Conservation (phyloP, 2,888 invertebrate species). For the Spodoptera littoralis region DNA sequence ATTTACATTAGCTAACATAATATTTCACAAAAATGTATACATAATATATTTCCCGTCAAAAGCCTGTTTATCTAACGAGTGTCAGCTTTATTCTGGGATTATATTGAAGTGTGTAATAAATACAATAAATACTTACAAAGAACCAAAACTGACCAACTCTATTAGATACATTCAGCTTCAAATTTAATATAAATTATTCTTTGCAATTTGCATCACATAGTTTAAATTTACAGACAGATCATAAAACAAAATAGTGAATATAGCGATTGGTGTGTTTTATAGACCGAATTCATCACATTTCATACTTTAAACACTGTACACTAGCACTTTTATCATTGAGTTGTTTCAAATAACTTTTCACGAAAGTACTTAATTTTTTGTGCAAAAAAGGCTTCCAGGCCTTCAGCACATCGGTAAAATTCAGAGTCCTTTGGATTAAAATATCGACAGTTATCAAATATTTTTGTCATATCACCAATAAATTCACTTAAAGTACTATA, state of each 20-base stretch:
- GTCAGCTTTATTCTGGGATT: constrained; percentile 75
- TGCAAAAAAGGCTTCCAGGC: constrained; percentile 98
- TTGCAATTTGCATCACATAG: constrained; percentile 81
- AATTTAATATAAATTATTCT: constrained; percentile 78
- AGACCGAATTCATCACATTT: constrained; percentile 53
- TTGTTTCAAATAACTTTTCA: constrained; percentile 93
- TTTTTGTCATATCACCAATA: constrained; percentile 99
- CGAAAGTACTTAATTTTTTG: constrained; percentile 96
- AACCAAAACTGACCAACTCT: constrained; percentile 75
- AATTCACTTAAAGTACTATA: constrained; percentile 98
- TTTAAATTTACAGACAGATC: constrained; percentile 84
- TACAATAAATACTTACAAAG: constrained; percentile 85
- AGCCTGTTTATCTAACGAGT: constrained; percentile 67
- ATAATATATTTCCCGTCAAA: constrained; percentile 74
- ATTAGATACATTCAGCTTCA: constrained; percentile 67
- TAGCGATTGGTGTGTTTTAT: constrained; percentile 50
- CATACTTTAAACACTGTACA: constrained; percentile 69
- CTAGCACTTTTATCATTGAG: constrained; percentile 83
- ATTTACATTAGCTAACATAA: constrained; percentile 84
- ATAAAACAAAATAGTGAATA: constrained; percentile 64
- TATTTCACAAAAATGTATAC: constrained; percentile 81
- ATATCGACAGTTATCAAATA: constrained; percentile 99
- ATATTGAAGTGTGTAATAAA: constrained; percentile 80
- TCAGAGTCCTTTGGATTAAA: constrained; percentile 98
- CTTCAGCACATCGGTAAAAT: constrained; percentile 98